phyloP scores from a whole-genome alignment of 1,140 invertebrate genomes.

The Apis florea region DNA sequence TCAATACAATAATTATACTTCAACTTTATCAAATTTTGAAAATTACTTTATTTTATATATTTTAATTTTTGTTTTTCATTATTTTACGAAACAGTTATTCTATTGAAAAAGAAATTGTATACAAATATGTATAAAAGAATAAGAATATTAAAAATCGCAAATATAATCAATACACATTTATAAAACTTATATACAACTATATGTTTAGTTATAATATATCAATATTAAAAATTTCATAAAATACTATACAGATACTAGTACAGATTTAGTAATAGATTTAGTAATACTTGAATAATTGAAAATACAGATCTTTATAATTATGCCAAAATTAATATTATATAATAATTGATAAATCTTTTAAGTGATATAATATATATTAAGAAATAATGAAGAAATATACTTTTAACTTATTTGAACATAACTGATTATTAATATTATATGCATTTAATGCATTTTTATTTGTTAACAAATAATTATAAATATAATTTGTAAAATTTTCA shows the following conservation, averaged over 20 bases:
- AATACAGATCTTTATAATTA: conserved; percentile 31
- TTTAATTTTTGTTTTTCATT: neutral
- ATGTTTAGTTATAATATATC: neutral
- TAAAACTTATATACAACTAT: conserved; percentile 7
- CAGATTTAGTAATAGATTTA: conserved; percentile 20
- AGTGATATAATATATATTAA: conserved; percentile 3
- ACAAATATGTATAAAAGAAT: conserved; percentile 5
- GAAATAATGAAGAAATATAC: conserved; percentile 32
- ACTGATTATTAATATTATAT: conserved; percentile 44
- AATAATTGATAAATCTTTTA: neutral
- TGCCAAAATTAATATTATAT: conserved; percentile 1
- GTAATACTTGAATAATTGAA: conserved; percentile 33
- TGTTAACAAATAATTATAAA: conserved; percentile 42
- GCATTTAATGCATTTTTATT: conserved; percentile 21
- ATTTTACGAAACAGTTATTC: neutral
- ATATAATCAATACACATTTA: conserved; percentile 20
- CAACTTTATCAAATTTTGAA: conserved; percentile 5
- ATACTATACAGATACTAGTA: conserved; percentile 2
- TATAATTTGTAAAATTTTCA: conserved; percentile 25
- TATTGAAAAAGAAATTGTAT: conserved; percentile 17
- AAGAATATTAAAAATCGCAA: conserved; percentile 23
- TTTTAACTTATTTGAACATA: conserved; percentile 11
- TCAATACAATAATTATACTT: neutral
- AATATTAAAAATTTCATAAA: conserved; percentile 7
- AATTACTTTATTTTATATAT: neutral